These are phyloP conservation scores for Strix occidentalis DNA, from an alignment of 2,797 vertebrate species.

Conservation along the genomic window DNA sequence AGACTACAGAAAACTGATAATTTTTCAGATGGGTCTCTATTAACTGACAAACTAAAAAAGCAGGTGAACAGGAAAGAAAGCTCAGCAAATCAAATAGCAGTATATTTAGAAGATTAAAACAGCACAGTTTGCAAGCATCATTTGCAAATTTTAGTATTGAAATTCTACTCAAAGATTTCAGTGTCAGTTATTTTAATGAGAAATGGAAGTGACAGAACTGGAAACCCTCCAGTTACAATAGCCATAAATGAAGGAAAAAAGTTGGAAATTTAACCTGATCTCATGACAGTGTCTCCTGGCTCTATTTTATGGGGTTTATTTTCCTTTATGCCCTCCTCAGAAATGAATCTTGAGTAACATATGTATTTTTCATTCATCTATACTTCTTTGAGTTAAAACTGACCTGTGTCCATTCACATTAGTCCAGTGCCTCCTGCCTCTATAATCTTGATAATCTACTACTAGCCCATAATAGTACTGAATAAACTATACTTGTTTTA, in stretches of 20 bases:
- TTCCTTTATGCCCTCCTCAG: background rate
- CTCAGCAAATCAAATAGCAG: background rate
- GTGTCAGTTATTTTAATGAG: conserved; percentile 32
- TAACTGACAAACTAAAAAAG: background rate
- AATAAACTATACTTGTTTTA: background rate
- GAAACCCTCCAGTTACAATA: conserved; percentile 18
- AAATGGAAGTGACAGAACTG: conserved; percentile 17
- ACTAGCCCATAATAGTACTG: background rate
- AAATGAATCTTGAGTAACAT: background rate
- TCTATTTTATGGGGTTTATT: background rate
- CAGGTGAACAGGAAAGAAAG: background rate
- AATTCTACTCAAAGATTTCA: conserved; percentile 33
- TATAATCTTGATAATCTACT: background rate
- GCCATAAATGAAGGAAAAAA: background rate
- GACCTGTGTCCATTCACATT: background rate
- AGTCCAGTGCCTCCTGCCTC: background rate
- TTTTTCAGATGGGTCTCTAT: background rate
- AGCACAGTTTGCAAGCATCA: background rate
- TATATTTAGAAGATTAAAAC: background rate
- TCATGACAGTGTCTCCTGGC: background rate
- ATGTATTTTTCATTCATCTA: background rate
- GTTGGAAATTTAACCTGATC: background rate
- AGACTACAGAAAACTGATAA: background rate
- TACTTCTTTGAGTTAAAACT: background rate
- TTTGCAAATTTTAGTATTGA: conserved; percentile 8